Base-by-base conservation (phyloP, 2,888 invertebrate genomes). In the Drosophila prostipennis region DNA sequence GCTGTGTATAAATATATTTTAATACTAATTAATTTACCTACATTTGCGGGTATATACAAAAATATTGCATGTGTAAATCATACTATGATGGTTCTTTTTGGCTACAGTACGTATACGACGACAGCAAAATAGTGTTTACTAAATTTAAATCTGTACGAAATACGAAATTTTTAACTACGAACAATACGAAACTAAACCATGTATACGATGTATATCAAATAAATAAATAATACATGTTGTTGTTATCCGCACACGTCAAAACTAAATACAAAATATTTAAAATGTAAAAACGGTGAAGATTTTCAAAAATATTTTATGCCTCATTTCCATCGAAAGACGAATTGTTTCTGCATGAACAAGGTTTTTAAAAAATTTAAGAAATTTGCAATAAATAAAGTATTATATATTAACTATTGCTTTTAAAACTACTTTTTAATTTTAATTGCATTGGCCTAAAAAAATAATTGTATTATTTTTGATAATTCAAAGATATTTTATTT, bases 11-110 rank as follows among this genome's bases (percentile, higher is more conserved):
- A 36, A 57, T 51, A 72, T 48, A 67, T 48, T 64, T 67, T 58
- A 56, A 67, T 55, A 71, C 13, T 26, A 26, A 5, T 26, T 26
- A 26, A 55, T 63, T 52, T 46, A 57, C 61, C 52, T 65, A 76
- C 72, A 70, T 69, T 72, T 80, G 67, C 39, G 48, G 67, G 65
- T 46, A 64, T 52, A 54, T 45, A 65, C 54, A 65, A 45, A 65
- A 45, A 65, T 37, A 65, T 40, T 48, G 59, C 43, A 53, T 39
- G 52, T 43, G 40, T 61, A 64, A 16, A 64, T 64, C 54, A 39
- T 54, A 51, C 60, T 59, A 58, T 60, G 60, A 59, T 43, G 58
- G 11, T 60, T 60, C 29, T 59, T 59, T 59, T 58, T 53, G 54
- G 57, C 57, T 40, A 57, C 58, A 58, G 40, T 40, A 58, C 56